phyloP scores from a whole-genome alignment of 2,888 invertebrate species.

The Torymus auratus region DNA sequence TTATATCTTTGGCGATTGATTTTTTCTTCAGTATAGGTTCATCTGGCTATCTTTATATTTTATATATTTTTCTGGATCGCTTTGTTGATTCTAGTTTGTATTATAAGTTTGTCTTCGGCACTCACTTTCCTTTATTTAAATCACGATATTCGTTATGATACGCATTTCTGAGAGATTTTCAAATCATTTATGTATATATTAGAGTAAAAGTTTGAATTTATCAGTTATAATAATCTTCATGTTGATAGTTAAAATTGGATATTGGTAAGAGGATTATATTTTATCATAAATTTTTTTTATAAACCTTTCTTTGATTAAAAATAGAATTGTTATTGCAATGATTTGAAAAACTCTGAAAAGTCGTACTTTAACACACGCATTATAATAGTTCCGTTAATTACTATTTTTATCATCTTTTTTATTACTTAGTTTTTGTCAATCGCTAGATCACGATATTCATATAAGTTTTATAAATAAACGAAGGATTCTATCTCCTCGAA shows the following conservation, averaged over 20 bases:
- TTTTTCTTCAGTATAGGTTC: conserved; percentile 5
- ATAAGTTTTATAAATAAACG: conserved; percentile 3
- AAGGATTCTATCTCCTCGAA: not conserved
- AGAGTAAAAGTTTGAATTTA: no score
- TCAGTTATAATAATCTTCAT: no score
- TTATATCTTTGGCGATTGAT: not conserved
- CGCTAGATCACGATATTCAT: no score
- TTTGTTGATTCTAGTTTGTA: conserved; percentile 24
- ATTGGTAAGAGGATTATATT: not conserved
- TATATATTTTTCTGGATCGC: conserved; percentile 14
- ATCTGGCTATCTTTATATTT: conserved; percentile 16
- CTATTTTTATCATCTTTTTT: not conserved
- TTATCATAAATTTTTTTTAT: not conserved
- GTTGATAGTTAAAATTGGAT: no score
- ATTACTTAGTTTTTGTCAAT: not conserved
- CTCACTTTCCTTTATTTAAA: conserved; percentile 28
- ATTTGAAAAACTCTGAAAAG: conserved; percentile 1
- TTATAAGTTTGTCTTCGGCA: conserved; percentile 18
- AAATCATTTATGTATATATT: not conserved
- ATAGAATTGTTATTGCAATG: not conserved
- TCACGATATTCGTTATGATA: conserved; percentile 11
- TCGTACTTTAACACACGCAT: no score
- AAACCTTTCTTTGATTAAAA: not conserved
- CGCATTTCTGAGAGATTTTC: conserved; percentile 2
- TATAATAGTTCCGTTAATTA: not conserved